A percentile compares a stretch with the other conserved stretches of the same genome.
phyloP scores from a whole-genome alignment of 2,113 vertebrate species.

The Caracal caracal region DNA sequence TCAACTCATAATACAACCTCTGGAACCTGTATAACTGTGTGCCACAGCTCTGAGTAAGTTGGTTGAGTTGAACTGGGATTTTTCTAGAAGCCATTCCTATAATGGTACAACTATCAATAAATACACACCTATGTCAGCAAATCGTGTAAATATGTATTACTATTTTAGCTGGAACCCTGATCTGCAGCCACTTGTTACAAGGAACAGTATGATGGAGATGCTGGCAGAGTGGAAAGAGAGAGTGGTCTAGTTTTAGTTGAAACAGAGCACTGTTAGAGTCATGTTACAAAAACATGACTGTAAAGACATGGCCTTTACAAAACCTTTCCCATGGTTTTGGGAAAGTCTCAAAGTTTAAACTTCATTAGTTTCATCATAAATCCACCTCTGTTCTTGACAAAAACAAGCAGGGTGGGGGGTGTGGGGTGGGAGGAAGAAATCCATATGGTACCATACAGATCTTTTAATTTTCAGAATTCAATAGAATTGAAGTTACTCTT shows the following conservation, averaged over 20 bases:
- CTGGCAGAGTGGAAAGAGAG: not conserved
- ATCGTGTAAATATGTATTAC: not conserved
- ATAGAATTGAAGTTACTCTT: not conserved
- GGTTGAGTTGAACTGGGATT: not conserved
- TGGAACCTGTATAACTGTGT: not conserved
- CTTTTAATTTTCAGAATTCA: conserved; percentile 22
- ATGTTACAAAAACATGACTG: not conserved
- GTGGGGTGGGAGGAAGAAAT: fast-evolving
- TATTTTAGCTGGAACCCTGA: not conserved
- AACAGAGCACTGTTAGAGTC: not conserved
- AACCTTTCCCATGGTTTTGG: not conserved
- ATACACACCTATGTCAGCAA: not conserved
- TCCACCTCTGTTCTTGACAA: not conserved
- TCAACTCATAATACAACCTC: not conserved
- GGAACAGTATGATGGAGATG: not conserved
- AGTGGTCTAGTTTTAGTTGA: not conserved
- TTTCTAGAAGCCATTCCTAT: not conserved
- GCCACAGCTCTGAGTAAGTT: not conserved
- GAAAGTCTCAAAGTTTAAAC: not conserved
- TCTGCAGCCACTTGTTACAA: not conserved
- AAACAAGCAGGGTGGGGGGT: not conserved
- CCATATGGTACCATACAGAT: not conserved
- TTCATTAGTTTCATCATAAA: not conserved
- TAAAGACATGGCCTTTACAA: not conserved
- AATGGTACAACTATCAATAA: not conserved